Percentiles rank a stretch among this genome's conserved stretches.
Conservation (phyloP, 2,113 vertebrate species). For the Megaceryle maxima region DNA sequence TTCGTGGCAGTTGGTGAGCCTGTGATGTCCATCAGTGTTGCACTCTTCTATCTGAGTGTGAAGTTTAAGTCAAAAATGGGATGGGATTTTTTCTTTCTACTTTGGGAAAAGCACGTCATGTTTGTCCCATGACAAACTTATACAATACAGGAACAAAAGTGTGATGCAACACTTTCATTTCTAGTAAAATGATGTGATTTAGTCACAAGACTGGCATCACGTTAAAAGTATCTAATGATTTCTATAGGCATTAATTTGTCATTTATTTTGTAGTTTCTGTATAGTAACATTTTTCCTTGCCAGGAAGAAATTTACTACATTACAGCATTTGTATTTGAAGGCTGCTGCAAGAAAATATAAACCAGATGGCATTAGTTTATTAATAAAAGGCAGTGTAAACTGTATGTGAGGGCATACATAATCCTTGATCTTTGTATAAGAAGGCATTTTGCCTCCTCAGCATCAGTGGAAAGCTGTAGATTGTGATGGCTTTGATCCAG, state of each 20-base stretch:
- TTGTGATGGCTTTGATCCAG: not conserved
- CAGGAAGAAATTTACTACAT: not conserved
- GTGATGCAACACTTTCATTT: not conserved
- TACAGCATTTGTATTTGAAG: not conserved
- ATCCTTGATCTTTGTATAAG: not conserved
- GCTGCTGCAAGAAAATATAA: slow-evolving; percentile 1
- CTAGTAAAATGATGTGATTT: not conserved
- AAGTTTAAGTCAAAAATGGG: not conserved
- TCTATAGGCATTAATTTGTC: not conserved
- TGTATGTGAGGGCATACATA: not conserved
- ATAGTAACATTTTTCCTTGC: not conserved
- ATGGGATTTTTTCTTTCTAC: not conserved
- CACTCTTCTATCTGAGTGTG: not conserved
- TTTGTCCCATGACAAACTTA: not conserved
- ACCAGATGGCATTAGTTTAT: not conserved
- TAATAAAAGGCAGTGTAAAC: not conserved
- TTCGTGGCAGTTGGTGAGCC: not conserved
- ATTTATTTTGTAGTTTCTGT: not conserved
- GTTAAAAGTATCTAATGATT: not conserved
- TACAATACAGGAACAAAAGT: not conserved
- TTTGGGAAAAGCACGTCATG: not conserved
- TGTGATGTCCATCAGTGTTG: not conserved
- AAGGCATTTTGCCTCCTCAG: not conserved
- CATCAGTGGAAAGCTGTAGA: not conserved
- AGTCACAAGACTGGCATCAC: not conserved